Conservation (phyloP, 2,113 vertebrate species). For the Struthio camelus region DNA sequence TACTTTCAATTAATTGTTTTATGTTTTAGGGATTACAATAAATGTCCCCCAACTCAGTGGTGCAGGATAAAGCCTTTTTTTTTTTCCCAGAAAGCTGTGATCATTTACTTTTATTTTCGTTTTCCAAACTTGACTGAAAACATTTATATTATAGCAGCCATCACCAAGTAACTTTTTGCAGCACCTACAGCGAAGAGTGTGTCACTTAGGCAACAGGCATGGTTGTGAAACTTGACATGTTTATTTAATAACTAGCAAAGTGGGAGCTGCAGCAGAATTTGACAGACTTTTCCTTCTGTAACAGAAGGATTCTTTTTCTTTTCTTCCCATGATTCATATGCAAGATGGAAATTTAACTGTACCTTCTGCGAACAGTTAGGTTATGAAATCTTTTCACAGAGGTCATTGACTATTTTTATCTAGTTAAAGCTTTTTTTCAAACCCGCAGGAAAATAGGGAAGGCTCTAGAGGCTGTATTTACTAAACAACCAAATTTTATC, state of each 20-base stretch:
- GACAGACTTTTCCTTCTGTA: background rate
- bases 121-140: background rate
- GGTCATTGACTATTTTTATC: background rate
- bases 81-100: background rate
- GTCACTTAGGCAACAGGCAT: background rate
- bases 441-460: background rate
- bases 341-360: background rate
- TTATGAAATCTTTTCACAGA: background rate
- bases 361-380: background rate
- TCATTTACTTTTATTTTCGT: background rate
- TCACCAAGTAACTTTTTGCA: background rate
- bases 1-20: background rate
- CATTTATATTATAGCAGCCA: background rate
- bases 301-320: background rate
- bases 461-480: background rate
- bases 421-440: background rate
- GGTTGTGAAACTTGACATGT: background rate
- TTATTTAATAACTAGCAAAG: background rate
- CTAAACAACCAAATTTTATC: background rate
- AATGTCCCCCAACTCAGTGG: background rate
- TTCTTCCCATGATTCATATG: accelerated
- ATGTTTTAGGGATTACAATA: background rate
- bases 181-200: background rate
- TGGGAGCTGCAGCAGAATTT: background rate
- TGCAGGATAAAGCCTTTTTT: background rate